Percentiles rank a stretch among this genome's conserved stretches.
phyloP scores from a whole-genome alignment of 2,888 invertebrate genomes.

The Luperina nickerlii region DNA sequence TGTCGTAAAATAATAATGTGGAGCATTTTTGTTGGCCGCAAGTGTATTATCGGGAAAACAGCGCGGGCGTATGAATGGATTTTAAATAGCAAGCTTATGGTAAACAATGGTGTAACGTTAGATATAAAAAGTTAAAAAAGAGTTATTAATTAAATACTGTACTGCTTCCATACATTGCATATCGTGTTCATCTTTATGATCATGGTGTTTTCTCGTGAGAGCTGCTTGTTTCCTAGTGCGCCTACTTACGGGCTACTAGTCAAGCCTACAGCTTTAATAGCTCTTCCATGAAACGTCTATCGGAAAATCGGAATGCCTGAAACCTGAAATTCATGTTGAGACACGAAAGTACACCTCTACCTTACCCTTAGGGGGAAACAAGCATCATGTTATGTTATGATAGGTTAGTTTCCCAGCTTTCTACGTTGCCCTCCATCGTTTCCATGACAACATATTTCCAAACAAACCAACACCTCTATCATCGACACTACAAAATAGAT shows the following conservation, averaged over 20 bases:
- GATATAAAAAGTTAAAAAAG: conserved; percentile 7
- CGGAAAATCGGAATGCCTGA: neutral
- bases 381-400: neutral
- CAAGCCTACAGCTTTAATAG: neutral
- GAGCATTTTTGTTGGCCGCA: conserved; percentile 72
- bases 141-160: conserved; percentile 24
- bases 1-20: conserved; percentile 75
- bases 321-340: neutral
- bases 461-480: neutral
- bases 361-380: neutral
- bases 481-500: neutral
- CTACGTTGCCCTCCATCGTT: neutral
- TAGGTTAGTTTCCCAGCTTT: neutral
- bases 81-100: conserved; percentile 41
- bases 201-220: conserved; percentile 27
- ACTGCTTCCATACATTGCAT: neutral
- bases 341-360: neutral
- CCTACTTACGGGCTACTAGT: neutral
- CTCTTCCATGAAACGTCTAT: neutral
- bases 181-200: conserved; percentile 33
- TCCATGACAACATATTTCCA: conserved; percentile 19
- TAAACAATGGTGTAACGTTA: conserved; percentile 48
- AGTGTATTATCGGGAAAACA: conserved; percentile 63
- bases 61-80: conserved; percentile 23
- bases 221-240: neutral